Base-by-base conservation (phyloP, 2,113 vertebrate species). In the Eurystomus gularis region DNA sequence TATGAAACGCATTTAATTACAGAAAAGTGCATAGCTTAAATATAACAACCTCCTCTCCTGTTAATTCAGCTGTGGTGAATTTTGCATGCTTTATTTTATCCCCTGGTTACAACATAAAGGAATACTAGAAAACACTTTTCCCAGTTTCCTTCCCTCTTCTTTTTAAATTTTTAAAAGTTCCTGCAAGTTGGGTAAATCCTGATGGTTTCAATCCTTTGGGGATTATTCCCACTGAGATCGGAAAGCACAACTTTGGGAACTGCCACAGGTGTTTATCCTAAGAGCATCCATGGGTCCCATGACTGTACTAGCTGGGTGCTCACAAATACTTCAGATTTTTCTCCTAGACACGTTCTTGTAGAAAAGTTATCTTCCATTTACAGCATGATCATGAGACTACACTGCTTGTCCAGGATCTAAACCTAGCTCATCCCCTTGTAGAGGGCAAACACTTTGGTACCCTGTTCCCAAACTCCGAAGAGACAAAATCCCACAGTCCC, bases 61-160 rank as follows among this genome's bases (percentile, higher is more conserved):
- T 91, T 83, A 94, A 90, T 68, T 81, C 66, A 83, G 83, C 86
- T 62, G 55, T 33, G 37, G 86, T 90, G 77, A 88, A 93, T 49
- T 95, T 78, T 64, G 72, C 64, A 80, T 40, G 71, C 46, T 73
- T 11, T 75, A 10, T 51, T 88, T 90, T 94, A 70, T 93, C 72
- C 69, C 29, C 68, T 72, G 77, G 35, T 73, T 76, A 86, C 7
- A 6, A 39, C n/a, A 60, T 11, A 88, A 86, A 72, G 26, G 18
- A 86, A 86, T n/a, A 48, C 18, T 78, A 26, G 23, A 61, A 82
- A 81, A 68, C 3, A 72, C 4, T 20, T 12, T 2, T 54, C 21
- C n/a, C n/a, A n/a, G n/a, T 46, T 39, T 26, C 10, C 17, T 10
- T n/a, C 14, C 3, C 16, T 10, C 1, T 58, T n/a, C 7, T 29